Percentiles rank a stretch among this genome's conserved stretches.
phyloP scores from a whole-genome alignment of 2,888 invertebrate genomes.

The Acholoe squamosa region DNA sequence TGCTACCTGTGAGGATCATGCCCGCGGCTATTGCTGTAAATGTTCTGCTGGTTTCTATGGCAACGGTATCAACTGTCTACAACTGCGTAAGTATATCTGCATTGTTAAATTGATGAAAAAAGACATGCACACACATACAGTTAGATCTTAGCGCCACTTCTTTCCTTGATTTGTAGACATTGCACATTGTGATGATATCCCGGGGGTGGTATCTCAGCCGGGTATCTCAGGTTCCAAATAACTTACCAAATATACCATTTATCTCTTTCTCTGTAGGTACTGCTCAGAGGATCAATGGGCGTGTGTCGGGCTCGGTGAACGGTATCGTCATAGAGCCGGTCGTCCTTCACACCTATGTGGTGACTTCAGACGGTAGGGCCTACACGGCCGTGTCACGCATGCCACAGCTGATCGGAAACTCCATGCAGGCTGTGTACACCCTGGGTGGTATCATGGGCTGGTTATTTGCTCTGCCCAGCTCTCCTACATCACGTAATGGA shows the following conservation, averaged over 20 bases:
- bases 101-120: neutral
- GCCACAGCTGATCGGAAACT: slow-evolving; percentile 89
- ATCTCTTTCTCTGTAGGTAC: no score
- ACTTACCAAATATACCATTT: no score
- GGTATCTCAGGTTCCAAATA: no score
- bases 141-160: no score
- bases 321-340: slow-evolving; percentile 89
- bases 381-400: slow-evolving; percentile 93
- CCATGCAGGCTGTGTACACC: slow-evolving; percentile 87
- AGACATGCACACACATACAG: no score
- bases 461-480: slow-evolving; percentile 93
- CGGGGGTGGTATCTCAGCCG: no score
- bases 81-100: slow-evolving; percentile 85
- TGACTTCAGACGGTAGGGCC: slow-evolving; percentile 86
- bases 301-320: slow-evolving; percentile 93
- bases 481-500: slow-evolving; percentile 91
- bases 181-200: no score
- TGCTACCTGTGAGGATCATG: slow-evolving; percentile 91
- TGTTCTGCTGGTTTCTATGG: slow-evolving; percentile 93
- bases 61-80: slow-evolving; percentile 95
- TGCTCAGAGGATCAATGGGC: slow-evolving; percentile 94
- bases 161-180: neutral
- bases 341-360: slow-evolving; percentile 95
- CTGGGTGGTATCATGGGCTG: slow-evolving; percentile 93
- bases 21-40: slow-evolving; percentile 94